Conservation (phyloP, 1,140 invertebrate genomes). For the Steinernema khuongi region DNA sequence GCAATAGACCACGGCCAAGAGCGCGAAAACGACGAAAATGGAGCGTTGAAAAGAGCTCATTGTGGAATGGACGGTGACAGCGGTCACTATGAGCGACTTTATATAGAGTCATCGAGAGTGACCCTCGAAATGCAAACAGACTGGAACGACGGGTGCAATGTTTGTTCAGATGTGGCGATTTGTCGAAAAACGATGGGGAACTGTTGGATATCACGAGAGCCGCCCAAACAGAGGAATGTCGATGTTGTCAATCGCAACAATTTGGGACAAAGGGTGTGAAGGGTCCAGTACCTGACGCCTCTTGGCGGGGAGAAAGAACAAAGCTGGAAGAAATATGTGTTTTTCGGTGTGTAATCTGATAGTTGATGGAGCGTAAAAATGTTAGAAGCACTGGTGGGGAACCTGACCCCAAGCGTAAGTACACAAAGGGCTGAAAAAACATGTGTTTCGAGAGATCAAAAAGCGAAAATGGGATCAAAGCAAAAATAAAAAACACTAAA, state of each 20-base stretch:
- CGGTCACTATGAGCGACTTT: not conserved
- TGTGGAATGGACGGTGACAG: not conserved
- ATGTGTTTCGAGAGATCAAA: no score
- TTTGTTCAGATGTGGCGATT: not conserved
- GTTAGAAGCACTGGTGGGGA: no score
- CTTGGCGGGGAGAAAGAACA: no score
- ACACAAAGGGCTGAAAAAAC: no score
- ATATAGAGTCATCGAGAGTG: not conserved
- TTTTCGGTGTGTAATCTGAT: no score
- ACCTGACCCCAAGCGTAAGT: no score
- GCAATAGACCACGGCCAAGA: not conserved
- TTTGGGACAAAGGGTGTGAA: not conserved
- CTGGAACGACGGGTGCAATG: not conserved
- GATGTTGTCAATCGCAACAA: not conserved
- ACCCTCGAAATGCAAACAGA: not conserved
- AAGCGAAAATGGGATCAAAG: no score
- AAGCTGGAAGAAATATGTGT: no score
- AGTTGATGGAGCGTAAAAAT: no score
- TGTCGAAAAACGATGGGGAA: not conserved
- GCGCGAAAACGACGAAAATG: not conserved
- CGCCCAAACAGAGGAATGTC: no score
- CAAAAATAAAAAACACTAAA: no score
- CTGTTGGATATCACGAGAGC: not conserved
- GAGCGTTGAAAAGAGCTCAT: not conserved
- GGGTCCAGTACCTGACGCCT: no score